phyloP scores from a whole-genome alignment of 2,888 invertebrate genomes.

The Portevinia maculata region DNA sequence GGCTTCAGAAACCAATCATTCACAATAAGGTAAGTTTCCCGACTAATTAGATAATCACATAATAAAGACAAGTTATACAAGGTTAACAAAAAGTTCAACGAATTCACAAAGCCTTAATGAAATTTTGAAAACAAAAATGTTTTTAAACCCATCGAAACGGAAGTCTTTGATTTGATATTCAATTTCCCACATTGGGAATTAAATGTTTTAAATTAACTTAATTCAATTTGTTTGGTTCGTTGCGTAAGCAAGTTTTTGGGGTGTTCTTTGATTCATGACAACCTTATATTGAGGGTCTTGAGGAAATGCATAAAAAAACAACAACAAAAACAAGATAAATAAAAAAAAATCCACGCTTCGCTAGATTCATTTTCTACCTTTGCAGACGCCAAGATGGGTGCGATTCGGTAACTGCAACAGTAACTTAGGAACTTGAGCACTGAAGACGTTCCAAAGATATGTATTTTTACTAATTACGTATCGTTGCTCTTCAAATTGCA shows the following conservation, averaged over 20 bases:
- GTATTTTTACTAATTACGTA: constrained; percentile 20
- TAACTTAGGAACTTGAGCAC: neutral
- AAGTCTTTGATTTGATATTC: constrained; percentile 22
- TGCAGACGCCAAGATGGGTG: constrained; percentile 12
- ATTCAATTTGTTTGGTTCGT: constrained; percentile 2
- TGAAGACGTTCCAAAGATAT: constrained; percentile 30
- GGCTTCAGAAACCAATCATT: constrained; percentile 42
- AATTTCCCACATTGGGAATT: constrained; percentile 34
- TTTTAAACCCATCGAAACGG: constrained; percentile 39
- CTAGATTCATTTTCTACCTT: constrained; percentile 27
- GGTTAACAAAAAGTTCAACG: constrained; percentile 16
- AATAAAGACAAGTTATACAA: neutral
- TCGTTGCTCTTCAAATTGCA: constrained; percentile 48
- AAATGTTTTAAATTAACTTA: constrained; percentile 5
- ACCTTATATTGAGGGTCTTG: neutral
- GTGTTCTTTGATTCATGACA: constrained; percentile 14
- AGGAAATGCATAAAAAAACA: neutral
- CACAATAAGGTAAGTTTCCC: constrained; percentile 45
- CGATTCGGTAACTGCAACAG: constrained; percentile 34
- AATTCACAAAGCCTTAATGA: constrained; percentile 15
- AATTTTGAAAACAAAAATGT: constrained; percentile 25
- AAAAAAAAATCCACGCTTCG: constrained; percentile 49
- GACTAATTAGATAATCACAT: neutral
- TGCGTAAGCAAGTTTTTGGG: constrained; percentile 23
- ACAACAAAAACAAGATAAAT: constrained; percentile 1